Percentiles rank a stretch among this genome's conserved stretches.
Conservation (phyloP, 2,113 vertebrate species). For the Colinus virginianus region DNA sequence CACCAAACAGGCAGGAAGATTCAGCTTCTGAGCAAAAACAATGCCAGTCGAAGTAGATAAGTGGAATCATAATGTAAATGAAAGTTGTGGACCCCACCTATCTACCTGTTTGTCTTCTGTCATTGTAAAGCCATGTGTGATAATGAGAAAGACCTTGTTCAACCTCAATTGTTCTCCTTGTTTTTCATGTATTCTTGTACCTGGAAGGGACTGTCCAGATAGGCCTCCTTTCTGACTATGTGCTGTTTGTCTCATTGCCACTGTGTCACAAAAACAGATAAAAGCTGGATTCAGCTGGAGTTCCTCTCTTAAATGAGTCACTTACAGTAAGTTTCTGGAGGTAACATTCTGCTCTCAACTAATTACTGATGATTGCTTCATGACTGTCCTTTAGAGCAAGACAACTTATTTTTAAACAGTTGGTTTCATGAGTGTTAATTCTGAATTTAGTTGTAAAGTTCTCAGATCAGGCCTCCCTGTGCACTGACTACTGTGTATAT, state of each 20-base stretch:
- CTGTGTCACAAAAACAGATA: not conserved
- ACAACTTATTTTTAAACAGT: not conserved
- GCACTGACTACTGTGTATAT: not conserved
- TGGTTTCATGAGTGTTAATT: not conserved
- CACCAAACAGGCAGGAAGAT: rapidly evolving
- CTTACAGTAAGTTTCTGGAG: not conserved
- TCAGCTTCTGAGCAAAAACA: not conserved
- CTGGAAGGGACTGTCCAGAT: not conserved
- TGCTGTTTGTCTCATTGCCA: not conserved
- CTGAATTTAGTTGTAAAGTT: not conserved
- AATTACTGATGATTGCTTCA: not conserved
- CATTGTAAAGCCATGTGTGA: not conserved
- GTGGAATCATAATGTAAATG: not conserved
- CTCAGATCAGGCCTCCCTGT: not conserved
- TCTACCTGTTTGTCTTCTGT: not conserved
- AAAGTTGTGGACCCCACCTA: not conserved
- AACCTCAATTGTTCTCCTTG: not conserved
- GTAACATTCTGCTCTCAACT: not conserved
- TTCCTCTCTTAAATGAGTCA: not conserved
- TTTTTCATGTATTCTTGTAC: rapidly evolving
- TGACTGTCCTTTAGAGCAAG: slow-evolving; percentile 2
- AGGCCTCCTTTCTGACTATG: not conserved
- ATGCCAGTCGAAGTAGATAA: not conserved
- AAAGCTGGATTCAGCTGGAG: not conserved
- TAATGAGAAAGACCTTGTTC: not conserved